A percentile compares a stretch with the other conserved stretches of the same genome.
Conservation (phyloP, 2,113 vertebrate genomes). For the Marcusenius ussheri region DNA sequence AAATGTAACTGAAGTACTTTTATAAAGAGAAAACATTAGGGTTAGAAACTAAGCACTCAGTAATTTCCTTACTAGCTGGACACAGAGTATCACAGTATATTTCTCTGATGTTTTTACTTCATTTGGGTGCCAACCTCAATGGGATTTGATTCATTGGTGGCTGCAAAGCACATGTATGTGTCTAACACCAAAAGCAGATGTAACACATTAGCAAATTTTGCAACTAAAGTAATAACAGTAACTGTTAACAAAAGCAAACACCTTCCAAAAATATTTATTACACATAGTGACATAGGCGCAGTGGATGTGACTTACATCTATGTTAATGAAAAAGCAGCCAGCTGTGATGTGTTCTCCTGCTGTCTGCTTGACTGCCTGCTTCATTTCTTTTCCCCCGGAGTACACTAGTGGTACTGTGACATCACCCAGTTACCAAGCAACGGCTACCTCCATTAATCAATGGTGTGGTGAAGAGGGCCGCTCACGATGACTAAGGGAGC, state of each 20-base stretch:
- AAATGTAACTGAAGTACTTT: not conserved
- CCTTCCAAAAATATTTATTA: not conserved
- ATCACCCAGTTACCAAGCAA: conserved; percentile 16
- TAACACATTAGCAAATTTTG: not conserved
- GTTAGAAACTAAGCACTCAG: not conserved
- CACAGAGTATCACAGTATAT: not conserved
- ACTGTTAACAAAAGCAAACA: not conserved
- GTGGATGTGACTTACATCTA: not conserved
- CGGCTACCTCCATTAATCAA: conserved; percentile 6
- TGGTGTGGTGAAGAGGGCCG: not conserved
- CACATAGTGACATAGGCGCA: not conserved
- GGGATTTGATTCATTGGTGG: not conserved
- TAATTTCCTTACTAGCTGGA: not conserved
- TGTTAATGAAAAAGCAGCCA: not conserved
- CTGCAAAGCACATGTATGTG: not conserved
- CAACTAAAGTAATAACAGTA: not conserved
- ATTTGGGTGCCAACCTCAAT: not conserved
- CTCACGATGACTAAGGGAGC: conserved; percentile 5
- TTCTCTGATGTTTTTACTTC: not conserved
- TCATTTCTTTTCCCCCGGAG: not conserved
- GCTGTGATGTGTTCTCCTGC: not conserved
- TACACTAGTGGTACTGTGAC: not conserved
- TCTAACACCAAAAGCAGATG: not conserved
- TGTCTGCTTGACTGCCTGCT: not conserved
- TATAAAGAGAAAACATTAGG: not conserved